These are phyloP conservation scores for Radopholus similis DNA, from an alignment of 1,140 invertebrate species.

Conservation along the genomic window DNA sequence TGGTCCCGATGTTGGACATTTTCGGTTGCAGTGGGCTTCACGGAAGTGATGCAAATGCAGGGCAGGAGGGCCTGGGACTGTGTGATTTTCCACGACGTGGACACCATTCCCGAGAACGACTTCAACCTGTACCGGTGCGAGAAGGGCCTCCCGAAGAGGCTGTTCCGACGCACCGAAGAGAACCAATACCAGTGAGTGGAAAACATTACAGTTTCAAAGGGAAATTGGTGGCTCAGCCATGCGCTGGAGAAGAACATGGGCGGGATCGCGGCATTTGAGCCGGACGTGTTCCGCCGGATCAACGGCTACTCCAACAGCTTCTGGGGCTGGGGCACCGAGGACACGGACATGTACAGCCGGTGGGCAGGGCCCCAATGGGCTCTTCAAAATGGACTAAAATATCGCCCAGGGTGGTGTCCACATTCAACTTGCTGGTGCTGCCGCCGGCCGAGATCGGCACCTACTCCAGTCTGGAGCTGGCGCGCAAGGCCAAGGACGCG, in stretches of 20 bases:
- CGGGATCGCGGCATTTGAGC: constrained; percentile 66
- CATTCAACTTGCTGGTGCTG: background rate
- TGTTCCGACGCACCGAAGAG: background rate
- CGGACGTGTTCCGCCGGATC: constrained; percentile 69
- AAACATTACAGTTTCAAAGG: background rate
- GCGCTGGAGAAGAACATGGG: constrained; percentile 63
- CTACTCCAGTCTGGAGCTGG: background rate
- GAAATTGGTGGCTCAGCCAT: background rate
- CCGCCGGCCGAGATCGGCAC: background rate
- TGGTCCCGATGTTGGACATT: background rate
- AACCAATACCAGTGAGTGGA: background rate
- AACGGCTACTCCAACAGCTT: constrained; percentile 88
- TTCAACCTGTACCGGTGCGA: constrained; percentile 83
- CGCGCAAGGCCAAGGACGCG: background rate
- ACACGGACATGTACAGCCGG: constrained; percentile 38
- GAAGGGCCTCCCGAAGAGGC: background rate
- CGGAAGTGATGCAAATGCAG: background rate
- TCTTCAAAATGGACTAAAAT: background rate
- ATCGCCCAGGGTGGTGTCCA: too few relatives aligned
- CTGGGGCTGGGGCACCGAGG: constrained; percentile 69
- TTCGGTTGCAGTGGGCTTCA: background rate
- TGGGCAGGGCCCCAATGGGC: background rate
- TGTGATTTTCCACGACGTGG: constrained; percentile 86
- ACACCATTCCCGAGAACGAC: constrained; percentile 79
- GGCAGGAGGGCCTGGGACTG: constrained; percentile 64